Percentiles rank a stretch among this genome's conserved stretches.
These are phyloP conservation scores for Formicarius rufipectus DNA, from an alignment of 2,113 vertebrate genomes.

Conservation along the genomic window DNA sequence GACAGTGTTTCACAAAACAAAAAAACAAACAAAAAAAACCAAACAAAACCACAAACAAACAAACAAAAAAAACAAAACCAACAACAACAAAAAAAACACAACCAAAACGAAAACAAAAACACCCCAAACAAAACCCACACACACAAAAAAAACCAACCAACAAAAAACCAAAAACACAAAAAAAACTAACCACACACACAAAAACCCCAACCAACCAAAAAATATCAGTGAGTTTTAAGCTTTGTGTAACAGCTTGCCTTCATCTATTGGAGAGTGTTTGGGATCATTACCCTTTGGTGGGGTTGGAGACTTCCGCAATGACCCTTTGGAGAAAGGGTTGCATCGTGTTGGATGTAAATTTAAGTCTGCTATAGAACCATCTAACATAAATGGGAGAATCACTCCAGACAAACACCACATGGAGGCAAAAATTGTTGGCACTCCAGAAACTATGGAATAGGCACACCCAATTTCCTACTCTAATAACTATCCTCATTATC, in stretches of 20 bases:
- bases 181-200: too few relatives aligned
- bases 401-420: not conserved
- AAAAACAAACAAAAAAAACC: too few relatives aligned
- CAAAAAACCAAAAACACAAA: too few relatives aligned
- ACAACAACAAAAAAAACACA: too few relatives aligned
- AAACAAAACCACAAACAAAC: too few relatives aligned
- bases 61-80: too few relatives aligned
- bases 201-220: too few relatives aligned
- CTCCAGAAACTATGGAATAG: not conserved
- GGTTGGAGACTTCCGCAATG: not conserved
- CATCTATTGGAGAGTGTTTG: accelerated
- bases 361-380: not conserved
- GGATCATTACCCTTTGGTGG: not conserved
- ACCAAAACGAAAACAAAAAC: too few relatives aligned
- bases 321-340: not conserved
- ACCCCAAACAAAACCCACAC: too few relatives aligned
- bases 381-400: not conserved
- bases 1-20: not conserved
- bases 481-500: not conserved
- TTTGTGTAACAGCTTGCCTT: not conserved
- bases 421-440: not conserved
- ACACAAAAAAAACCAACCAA: too few relatives aligned
- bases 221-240: not conserved
- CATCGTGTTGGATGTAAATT: not conserved
- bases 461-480: not conserved